phyloP scores from a whole-genome alignment of 2,113 vertebrate genomes.

The Brienomyrus longianalis region DNA sequence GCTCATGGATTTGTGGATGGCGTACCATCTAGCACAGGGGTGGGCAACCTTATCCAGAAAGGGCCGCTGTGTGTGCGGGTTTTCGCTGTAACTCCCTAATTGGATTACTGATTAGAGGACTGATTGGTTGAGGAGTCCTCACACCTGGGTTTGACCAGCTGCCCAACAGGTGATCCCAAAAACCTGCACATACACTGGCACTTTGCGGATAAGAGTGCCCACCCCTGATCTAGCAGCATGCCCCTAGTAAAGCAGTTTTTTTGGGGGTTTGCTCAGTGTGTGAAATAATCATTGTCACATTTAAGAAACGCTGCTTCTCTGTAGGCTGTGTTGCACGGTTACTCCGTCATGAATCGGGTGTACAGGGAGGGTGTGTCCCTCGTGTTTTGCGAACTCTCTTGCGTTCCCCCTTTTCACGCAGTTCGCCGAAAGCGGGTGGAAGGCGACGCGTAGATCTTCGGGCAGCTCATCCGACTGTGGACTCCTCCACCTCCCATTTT shows the following conservation, averaged over 20 bases:
- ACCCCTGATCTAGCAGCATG: not conserved
- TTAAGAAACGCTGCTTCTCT: not conserved
- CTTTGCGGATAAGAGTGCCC: too few species aligned
- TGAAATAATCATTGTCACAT: not conserved
- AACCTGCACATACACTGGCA: too few species aligned
- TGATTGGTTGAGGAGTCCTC: too few species aligned
- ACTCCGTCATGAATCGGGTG: not conserved
- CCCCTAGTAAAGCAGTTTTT: not conserved
- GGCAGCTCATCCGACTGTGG: constrained; percentile 17
- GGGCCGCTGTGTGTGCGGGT: too few species aligned
- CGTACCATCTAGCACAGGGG: not conserved
- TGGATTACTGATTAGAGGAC: too few species aligned
- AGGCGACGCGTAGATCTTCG: constrained; percentile 65
- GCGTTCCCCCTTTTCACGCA: constrained; percentile 33
- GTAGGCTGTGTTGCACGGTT: not conserved
- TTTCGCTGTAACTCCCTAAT: too few species aligned
- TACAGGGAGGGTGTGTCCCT: not conserved
- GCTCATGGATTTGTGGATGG: not conserved
- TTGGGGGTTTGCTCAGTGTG: not conserved
- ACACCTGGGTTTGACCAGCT: too few species aligned
- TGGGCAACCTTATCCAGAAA: too few species aligned
- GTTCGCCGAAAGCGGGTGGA: constrained; percentile 86
- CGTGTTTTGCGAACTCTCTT: not conserved
- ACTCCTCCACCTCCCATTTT: constrained; percentile 25
- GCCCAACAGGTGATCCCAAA: too few species aligned